Conservation (phyloP, 2,113 vertebrate genomes). For the Erythrocercus mccallii region DNA sequence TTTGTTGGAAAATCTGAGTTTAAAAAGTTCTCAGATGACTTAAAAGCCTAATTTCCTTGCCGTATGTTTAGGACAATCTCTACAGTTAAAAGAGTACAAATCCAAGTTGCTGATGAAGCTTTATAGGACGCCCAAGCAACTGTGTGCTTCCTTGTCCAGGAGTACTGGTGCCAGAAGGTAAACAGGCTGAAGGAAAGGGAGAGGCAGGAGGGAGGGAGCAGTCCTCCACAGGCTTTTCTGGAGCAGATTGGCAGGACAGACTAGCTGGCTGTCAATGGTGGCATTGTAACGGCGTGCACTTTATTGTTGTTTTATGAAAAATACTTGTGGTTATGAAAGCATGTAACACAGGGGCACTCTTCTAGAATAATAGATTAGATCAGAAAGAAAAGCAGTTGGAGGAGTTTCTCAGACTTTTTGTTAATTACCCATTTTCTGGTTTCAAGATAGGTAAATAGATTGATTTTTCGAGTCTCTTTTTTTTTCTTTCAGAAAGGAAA, state of each 20-base stretch:
- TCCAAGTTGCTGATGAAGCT: neutral
- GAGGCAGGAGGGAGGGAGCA: neutral
- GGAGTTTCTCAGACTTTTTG: constrained; percentile 25
- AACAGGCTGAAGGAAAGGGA: neutral
- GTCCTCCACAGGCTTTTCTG: neutral
- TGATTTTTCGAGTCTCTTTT: neutral
- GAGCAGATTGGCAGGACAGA: neutral
- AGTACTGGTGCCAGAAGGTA: neutral
- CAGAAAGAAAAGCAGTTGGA: neutral
- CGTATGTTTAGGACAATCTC: neutral
- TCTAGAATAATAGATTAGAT: neutral
- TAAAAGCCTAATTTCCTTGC: neutral
- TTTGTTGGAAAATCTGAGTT: neutral
- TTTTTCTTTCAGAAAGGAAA: neutral
- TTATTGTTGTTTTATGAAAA: constrained; percentile 32
- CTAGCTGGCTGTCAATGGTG: neutral
- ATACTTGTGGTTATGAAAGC: neutral
- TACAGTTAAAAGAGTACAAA: neutral
- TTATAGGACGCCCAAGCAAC: neutral
- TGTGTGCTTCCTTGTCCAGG: neutral
- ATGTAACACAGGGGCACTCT: neutral
- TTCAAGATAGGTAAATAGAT: constrained; percentile 16
- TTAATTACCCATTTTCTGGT: constrained; percentile 58
- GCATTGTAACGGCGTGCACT: neutral
- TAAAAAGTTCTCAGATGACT: neutral